A percentile compares a stretch with the other conserved stretches of the same genome.
Conservation (phyloP, 1,140 invertebrate genomes). For the Rhopalosiphum padi region DNA sequence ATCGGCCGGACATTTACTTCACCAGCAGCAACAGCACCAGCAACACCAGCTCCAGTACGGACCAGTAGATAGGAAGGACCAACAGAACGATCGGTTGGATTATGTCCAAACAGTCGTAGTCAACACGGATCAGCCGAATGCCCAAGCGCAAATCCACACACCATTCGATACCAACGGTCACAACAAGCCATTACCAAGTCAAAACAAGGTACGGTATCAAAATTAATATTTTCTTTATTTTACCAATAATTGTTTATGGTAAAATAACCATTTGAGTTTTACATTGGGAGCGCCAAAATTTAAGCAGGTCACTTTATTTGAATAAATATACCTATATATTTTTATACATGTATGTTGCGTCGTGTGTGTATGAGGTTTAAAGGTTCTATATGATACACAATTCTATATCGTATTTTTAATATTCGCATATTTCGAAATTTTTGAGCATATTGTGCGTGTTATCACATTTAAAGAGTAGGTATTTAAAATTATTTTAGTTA, state of each 20-base stretch:
- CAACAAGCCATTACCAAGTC: neutral
- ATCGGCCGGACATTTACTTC: constrained; percentile 63
- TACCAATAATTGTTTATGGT: neutral
- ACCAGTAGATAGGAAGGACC: constrained; percentile 70
- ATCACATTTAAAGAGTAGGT: too few relatives aligned
- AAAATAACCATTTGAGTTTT: neutral
- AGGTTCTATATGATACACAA: too few relatives aligned
- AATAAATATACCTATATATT: too few relatives aligned
- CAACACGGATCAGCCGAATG: constrained; percentile 60
- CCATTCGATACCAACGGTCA: neutral
- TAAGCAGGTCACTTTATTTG: neutral
- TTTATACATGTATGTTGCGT: too few relatives aligned
- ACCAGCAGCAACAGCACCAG: constrained; percentile 42
- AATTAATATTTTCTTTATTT: neutral
- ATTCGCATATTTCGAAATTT: too few relatives aligned
- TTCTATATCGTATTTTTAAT: too few relatives aligned
- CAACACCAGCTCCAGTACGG: constrained; percentile 60
- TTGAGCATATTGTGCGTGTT: too few relatives aligned
- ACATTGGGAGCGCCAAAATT: neutral
- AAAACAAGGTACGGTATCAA: constrained; percentile 7
- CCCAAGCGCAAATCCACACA: constrained; percentile 43
- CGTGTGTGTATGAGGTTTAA: too few relatives aligned
- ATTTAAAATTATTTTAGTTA: too few relatives aligned
- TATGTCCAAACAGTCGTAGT: constrained; percentile 45
- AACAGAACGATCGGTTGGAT: constrained; percentile 59